phyloP scores from a whole-genome alignment of 2,113 vertebrate genomes.

The Poeciliopsis occidentalis region DNA sequence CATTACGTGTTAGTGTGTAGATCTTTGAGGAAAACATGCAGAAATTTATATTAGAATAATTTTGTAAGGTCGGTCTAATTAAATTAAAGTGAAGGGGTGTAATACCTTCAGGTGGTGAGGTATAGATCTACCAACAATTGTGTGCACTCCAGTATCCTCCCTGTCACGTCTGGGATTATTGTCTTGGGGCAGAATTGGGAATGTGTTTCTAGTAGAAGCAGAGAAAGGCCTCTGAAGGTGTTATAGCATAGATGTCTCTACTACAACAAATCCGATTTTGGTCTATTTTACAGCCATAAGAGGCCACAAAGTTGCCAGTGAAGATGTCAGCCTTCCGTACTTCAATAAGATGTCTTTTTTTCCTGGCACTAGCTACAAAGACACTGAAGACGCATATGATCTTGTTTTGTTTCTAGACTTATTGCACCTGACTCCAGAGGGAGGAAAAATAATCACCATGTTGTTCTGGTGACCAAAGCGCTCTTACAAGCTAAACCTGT shows the following conservation, averaged over 20 bases:
- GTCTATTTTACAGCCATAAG: constrained; percentile 18
- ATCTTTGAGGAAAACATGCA: neutral
- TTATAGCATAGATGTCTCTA: constrained; percentile 34
- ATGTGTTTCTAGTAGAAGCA: constrained; percentile 30
- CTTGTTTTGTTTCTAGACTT: constrained; percentile 57
- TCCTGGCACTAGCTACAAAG: constrained; percentile 13
- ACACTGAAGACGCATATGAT: constrained; percentile 59
- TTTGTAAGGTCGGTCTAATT: neutral
- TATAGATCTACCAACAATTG: constrained; percentile 53
- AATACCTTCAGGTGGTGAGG: constrained; percentile 4
- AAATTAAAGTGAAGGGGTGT: neutral
- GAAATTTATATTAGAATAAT: neutral
- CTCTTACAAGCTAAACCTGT: constrained; percentile 26
- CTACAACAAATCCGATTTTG: constrained; percentile 4
- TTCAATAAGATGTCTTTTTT: constrained; percentile 32
- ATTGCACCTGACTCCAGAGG: constrained; percentile 57
- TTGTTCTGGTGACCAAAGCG: constrained; percentile 49
- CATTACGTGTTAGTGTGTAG: too few relatives aligned
- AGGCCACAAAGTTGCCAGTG: constrained; percentile 26
- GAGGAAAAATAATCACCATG: constrained; percentile 45
- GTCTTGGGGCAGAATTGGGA: constrained; percentile 25
- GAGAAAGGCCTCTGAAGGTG: constrained; percentile 51
- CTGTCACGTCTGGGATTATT: constrained; percentile 47
- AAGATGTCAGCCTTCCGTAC: constrained; percentile 27
- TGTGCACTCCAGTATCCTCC: constrained; percentile 48